These are phyloP conservation scores for Sarcophaga subvicina DNA, from an alignment of 2,888 invertebrate genomes.

Conservation along the genomic window DNA sequence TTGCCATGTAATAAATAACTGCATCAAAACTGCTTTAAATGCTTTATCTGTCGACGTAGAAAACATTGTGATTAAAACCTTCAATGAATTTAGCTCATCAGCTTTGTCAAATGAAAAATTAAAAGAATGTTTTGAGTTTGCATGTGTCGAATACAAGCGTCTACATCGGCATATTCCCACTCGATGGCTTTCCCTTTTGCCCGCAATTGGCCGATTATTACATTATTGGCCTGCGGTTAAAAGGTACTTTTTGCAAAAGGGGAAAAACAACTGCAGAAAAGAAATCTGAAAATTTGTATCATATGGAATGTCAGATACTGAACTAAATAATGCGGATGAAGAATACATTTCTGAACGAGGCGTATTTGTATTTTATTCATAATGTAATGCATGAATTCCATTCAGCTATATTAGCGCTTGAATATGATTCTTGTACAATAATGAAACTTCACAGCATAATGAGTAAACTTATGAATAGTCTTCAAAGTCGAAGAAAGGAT, in stretches of 20 bases:
- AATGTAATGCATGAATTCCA: conserved; percentile 22
- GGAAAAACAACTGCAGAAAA: no score
- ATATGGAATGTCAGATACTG: no score
- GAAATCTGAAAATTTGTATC: no score
- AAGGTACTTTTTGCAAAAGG: no score
- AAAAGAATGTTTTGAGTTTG: conserved; percentile 44
- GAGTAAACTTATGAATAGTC: neutral
- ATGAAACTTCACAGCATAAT: neutral
- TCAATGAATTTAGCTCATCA: no score
- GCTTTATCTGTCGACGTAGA: no score
- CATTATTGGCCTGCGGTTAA: conserved; percentile 57
- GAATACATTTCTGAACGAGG: conserved; percentile 19
- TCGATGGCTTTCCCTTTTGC: conserved; percentile 54
- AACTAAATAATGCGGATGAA: neutral
- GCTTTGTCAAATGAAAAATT: no score
- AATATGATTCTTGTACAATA: conserved; percentile 11
- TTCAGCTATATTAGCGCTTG: conserved; percentile 3
- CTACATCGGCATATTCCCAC: conserved; percentile 54
- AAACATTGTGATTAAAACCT: no score
- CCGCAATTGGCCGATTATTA: conserved; percentile 56
- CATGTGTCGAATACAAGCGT: conserved; percentile 50
- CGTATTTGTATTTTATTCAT: conserved; percentile 30
- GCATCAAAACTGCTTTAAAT: no score
- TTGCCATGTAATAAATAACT: no score
- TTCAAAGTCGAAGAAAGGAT: conserved; percentile 46